Conservation (phyloP, 2,113 vertebrate genomes). For the Hystrix cristata region DNA sequence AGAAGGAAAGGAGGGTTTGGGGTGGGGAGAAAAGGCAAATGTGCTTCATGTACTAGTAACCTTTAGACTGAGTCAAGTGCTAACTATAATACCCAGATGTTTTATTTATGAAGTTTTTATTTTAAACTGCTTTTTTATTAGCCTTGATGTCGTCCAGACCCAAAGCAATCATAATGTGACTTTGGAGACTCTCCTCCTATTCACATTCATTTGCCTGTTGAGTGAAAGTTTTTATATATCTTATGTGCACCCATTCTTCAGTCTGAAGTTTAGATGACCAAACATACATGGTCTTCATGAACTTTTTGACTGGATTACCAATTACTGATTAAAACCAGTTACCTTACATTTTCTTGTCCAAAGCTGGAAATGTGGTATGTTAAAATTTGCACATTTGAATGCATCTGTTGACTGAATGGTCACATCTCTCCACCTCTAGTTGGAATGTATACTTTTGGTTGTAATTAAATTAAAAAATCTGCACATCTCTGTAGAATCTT, state of each 20-base stretch:
- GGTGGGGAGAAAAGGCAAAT: conserved; percentile 81
- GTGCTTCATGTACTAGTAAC: conserved; percentile 86
- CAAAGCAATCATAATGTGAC: conserved; percentile 75
- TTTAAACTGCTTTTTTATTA: conserved; percentile 87
- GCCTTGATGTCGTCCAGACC: conserved; percentile 80
- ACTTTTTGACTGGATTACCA: conserved; percentile 59
- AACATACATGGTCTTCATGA: conserved; percentile 52
- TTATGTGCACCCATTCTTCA: conserved; percentile 24
- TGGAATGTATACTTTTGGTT: conserved; percentile 80
- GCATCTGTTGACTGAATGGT: conserved; percentile 64
- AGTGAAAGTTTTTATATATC: conserved; percentile 44
- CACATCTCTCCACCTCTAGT: conserved; percentile 69
- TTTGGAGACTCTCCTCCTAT: conserved; percentile 57
- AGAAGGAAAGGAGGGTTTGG: conserved; percentile 73
- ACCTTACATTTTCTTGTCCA: conserved; percentile 59
- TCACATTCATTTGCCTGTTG: conserved; percentile 18
- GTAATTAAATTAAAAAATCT: conserved; percentile 87
- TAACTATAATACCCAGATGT: conserved; percentile 85
- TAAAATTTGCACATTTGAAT: conserved; percentile 69
- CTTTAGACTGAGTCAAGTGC: conserved; percentile 87
- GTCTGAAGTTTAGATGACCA: conserved; percentile 62
- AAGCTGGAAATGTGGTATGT: conserved; percentile 53
- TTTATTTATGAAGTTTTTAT: conserved; percentile 91
- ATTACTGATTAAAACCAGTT: conserved; percentile 57
- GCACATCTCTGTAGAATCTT: conserved; percentile 87